Percentiles rank a stretch among this genome's conserved stretches.
Evolutionary conservation across 2,113 vertebrate genomes (phyloP).

Genomic region (Stictonetta naevosa): DNA sequence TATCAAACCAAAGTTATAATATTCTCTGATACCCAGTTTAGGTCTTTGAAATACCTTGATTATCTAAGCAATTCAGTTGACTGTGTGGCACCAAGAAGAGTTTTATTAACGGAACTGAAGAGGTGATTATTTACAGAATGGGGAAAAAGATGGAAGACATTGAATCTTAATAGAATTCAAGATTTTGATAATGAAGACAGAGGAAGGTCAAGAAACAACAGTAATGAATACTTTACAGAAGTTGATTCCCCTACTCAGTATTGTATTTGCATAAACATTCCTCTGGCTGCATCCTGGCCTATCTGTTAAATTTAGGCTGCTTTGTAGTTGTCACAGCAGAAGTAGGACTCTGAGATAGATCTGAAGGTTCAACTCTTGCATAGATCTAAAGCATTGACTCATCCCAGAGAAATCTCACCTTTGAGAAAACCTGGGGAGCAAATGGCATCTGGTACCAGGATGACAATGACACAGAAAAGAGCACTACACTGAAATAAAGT

Average conservation of each 20-base stretch:
- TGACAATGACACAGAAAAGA: background rate
- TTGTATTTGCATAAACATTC: background rate
- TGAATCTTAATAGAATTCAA: background rate
- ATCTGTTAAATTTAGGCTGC: background rate
- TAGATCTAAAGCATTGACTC: background rate
- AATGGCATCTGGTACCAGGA: background rate
- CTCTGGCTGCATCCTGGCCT: background rate
- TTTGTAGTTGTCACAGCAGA: background rate
- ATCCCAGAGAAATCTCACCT: background rate
- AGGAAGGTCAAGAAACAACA: background rate
- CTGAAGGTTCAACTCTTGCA: background rate
- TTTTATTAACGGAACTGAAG: background rate
- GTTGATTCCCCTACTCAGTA: background rate
- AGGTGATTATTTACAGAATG: background rate
- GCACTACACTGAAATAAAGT: background rate
- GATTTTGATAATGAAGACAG: background rate
- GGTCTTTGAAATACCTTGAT: background rate
- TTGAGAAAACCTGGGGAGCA: background rate
- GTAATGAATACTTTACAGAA: background rate
- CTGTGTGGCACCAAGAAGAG: background rate
- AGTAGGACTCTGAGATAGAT: background rate
- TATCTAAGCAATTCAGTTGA: background rate
- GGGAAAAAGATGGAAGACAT: background rate
- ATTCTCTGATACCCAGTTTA: fast-evolving
- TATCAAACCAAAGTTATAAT: background rate